Evolutionary conservation across 2,113 vertebrate species (phyloP).

Genomic region (Erythrocercus mccallii): DNA sequence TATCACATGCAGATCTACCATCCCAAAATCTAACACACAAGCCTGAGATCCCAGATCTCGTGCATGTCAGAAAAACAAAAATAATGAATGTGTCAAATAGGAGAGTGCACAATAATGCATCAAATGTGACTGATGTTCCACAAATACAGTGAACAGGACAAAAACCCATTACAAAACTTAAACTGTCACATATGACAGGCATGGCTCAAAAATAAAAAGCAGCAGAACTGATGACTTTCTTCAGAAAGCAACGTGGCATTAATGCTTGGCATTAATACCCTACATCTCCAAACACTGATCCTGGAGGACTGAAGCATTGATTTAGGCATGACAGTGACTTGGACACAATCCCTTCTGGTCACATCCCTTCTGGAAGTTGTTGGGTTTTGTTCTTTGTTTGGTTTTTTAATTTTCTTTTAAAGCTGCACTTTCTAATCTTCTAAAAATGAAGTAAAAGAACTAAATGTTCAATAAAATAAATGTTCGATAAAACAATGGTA

Average conservation of each 20-base stretch:
- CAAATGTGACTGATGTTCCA: background rate
- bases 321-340: background rate
- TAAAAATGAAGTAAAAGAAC: background rate
- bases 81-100: background rate
- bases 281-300: background rate
- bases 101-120: background rate
- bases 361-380: background rate
- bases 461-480: background rate
- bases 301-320: background rate
- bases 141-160: background rate
- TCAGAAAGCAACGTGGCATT: constrained; percentile 17
- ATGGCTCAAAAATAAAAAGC: constrained; percentile 64
- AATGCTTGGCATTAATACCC: background rate
- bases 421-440: background rate
- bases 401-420: background rate
- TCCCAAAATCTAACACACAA: background rate
- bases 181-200: constrained; percentile 20
- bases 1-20: constrained; percentile 38
- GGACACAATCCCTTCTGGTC: background rate
- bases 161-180: background rate
- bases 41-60: background rate
- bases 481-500: background rate
- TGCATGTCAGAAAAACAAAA: background rate
- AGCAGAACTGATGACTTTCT: background rate
- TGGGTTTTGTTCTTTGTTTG: background rate